Evolutionary conservation across 2,797 vertebrate species (phyloP).

Genomic region (Scomberomorus guttatus): DNA sequence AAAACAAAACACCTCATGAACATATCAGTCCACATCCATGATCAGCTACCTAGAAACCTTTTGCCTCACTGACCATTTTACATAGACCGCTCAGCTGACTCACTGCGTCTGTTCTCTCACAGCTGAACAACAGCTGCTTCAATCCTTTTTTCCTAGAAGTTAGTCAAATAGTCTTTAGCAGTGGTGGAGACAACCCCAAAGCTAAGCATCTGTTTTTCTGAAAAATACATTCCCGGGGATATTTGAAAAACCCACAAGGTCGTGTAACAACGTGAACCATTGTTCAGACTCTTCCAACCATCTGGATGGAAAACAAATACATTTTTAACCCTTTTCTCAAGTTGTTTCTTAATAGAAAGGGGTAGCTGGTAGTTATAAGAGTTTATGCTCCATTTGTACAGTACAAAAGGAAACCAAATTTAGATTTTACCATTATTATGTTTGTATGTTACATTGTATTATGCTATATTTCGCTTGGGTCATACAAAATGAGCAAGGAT

Average conservation of each 20-base stretch:
- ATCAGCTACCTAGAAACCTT: constrained; percentile 36
- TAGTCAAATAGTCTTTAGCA: background rate
- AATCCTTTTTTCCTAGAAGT: constrained; percentile 35
- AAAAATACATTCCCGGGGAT: background rate
- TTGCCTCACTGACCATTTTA: constrained; percentile 52
- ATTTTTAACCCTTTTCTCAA: background rate
- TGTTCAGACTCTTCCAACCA: background rate
- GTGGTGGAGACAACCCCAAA: background rate
- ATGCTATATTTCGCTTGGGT: background rate
- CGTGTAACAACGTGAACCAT: background rate
- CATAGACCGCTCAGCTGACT: constrained; percentile 45
- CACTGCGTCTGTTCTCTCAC: constrained; percentile 19
- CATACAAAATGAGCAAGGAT: background rate
- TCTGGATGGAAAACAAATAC: background rate
- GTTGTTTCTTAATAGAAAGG: background rate
- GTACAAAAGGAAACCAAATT: background rate
- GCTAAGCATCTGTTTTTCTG: background rate
- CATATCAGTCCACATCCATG: constrained; percentile 37
- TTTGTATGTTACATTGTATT: background rate
- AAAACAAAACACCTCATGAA: constrained; percentile 62
- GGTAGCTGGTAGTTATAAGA: background rate
- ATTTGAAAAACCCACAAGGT: background rate
- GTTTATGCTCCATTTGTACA: background rate
- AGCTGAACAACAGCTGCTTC: constrained; percentile 47
- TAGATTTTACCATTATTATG: background rate